Percentiles rank a stretch among this genome's conserved stretches.
phyloP scores from a whole-genome alignment of 2,113 vertebrate genomes.

The cat (Felis catus) region F.catus_Fca126_mat1.0 CM031423.1:49649001-49649500 shows the following conservation, averaged over 20 bases:
- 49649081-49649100: background rate
- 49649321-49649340: constrained; percentile 14
- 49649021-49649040: background rate
- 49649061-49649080: background rate
- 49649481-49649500: background rate
- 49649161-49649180: background rate
- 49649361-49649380: constrained; percentile 21
- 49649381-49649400: background rate
- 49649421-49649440: constrained; percentile 44
- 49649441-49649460: constrained; percentile 51
- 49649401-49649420: constrained; percentile 38
- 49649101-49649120: background rate
- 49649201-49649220: background rate
- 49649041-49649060: background rate
- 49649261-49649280: background rate
- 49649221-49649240: background rate
- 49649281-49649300: constrained; percentile 41
- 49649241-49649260: background rate
- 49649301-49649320: background rate
- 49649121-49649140: background rate
- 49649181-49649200: background rate
- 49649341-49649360: constrained; percentile 25
- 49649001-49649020: background rate
- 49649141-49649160: background rate
- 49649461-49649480: constrained; percentile 13